A percentile compares a stretch with the other conserved stretches of the same genome.
These are phyloP conservation scores for Arenicola marina DNA, from an alignment of 2,888 invertebrate species.

Conservation along the genomic window DNA sequence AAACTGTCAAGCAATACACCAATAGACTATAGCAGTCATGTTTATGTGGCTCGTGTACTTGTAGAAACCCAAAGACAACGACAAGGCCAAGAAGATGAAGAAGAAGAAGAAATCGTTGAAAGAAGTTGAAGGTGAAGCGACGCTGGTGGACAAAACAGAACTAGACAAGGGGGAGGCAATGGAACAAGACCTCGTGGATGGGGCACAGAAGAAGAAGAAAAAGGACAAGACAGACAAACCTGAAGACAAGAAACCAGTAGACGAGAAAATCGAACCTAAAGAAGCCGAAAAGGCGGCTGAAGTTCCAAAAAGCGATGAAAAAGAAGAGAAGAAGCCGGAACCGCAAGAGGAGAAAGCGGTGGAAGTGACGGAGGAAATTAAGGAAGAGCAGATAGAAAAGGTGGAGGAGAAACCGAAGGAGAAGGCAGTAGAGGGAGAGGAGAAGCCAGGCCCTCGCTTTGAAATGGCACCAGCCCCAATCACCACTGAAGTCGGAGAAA, in stretches of 20 bases:
- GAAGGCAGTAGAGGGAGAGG: too few species aligned
- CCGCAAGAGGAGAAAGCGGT: background rate
- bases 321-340: background rate
- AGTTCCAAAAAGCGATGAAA: background rate
- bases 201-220: constrained; percentile 1
- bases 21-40: too few species aligned
- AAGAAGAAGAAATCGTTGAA: too few species aligned
- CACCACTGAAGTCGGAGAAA: constrained; percentile 13
- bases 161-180: background rate
- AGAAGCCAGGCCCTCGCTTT: constrained; percentile 10
- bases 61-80: too few species aligned
- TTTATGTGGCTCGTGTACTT: too few species aligned
- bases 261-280: background rate
- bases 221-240: background rate
- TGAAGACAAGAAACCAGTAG: background rate
- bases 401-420: background rate
- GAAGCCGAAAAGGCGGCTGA: background rate
- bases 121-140: too few species aligned
- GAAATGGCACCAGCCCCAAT: constrained; percentile 12
- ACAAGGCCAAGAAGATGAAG: too few species aligned
- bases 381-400: background rate
- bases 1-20: too few species aligned
- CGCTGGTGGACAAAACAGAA: too few species aligned
- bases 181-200: background rate
- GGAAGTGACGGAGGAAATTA: background rate